phyloP scores from a whole-genome alignment of 2,888 invertebrate genomes.

The Adineta ricciae region DNA sequence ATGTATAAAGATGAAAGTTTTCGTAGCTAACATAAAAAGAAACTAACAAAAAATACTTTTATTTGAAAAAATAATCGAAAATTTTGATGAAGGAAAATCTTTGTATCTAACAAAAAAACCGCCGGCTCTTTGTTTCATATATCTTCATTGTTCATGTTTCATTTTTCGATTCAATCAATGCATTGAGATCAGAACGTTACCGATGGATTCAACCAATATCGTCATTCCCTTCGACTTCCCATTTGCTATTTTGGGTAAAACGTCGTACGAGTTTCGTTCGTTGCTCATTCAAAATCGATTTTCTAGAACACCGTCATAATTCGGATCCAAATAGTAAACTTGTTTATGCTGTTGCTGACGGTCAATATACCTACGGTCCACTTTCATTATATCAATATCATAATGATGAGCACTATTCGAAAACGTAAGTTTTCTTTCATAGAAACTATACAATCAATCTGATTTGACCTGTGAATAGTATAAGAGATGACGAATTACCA shows the following conservation, averaged over 20 bases:
- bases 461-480: neutral
- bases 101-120: neutral
- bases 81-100: neutral
- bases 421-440: neutral
- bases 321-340: neutral
- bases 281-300: no score
- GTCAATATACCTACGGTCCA: slow-evolving; percentile 8
- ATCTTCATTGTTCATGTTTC: neutral
- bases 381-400: slow-evolving; percentile 12
- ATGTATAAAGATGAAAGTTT: neutral
- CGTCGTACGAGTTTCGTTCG: no score
- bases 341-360: neutral
- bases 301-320: neutral
- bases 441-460: neutral
- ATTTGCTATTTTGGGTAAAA: slow-evolving; percentile 15
- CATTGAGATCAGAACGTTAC: neutral
- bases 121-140: neutral
- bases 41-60: neutral
- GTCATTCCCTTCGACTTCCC: slow-evolving; percentile 16
- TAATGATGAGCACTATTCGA: neutral
- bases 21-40: no score
- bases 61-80: neutral
- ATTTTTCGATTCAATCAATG: neutral
- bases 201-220: neutral
- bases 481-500: neutral